Evolutionary conservation across 1,140 invertebrate genomes (phyloP), one percentile per base, ranked within the genome.

Genomic region (Eurosta solidaginis): DNA sequence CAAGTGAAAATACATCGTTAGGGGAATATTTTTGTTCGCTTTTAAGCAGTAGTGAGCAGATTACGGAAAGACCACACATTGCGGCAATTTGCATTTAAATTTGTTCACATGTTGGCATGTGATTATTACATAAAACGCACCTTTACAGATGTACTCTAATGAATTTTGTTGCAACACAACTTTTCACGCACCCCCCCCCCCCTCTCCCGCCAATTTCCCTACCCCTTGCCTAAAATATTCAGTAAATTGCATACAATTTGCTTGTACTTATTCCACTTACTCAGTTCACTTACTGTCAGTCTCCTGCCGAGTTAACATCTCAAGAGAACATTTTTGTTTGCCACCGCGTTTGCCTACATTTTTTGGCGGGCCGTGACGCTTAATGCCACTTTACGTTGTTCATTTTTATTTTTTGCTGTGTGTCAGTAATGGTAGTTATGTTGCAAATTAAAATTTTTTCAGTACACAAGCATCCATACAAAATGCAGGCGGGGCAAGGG

Each of bases 301-400:
- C 59, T 42, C 59, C 59, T n/a, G 59, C 36, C 59, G 40, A n/a
- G 59, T 68, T 68, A n/a, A 68, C 59, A 68, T 68, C 59, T 68
- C 33, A 68, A 68, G 59, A 68, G 59, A 68, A 68, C 33, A n/a
- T n/a, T 42, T 68, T 68, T n/a, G 14, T 27, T 3, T 29, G n/a
- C n/a, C 59, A 36, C 33, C 36, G 59, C 33, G 17, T 14, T 17
- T 68, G 59, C 36, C 59, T n/a, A n/a, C n/a, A 22, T 17, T 68
- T 68, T 68, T 12, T 6, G 59, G 36, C n/a, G n/a, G 29, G 7
- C 40, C 33, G 6, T 36, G 33, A n/a, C 33, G 59, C n/a, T 10
- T 9, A 14, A 17, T 4, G n/a, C 3, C 27, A 40, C 33, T 68
- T 68, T n/a, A n/a, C n/a, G 59, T 68, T 68, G 33, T 10, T 17